These are phyloP conservation scores for Dicycla oo DNA, from an alignment of 2,888 invertebrate genomes.

Conservation along the genomic window DNA sequence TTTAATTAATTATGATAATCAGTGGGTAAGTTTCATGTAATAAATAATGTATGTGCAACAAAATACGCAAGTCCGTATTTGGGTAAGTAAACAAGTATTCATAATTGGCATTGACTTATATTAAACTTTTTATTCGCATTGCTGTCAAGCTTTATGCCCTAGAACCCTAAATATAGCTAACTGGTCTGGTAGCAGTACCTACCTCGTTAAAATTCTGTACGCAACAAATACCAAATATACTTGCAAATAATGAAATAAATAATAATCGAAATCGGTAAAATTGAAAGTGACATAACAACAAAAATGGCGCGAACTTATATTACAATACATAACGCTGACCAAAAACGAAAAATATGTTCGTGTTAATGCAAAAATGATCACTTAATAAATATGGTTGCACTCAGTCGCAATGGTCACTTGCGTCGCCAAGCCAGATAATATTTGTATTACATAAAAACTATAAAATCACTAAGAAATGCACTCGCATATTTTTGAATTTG, in stretches of 20 bases:
- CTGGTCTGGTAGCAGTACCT: background rate
- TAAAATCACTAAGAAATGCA: conserved; percentile 8
- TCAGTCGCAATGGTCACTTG: conserved; percentile 3
- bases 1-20: conserved; percentile 26
- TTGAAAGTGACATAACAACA: background rate
- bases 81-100: background rate
- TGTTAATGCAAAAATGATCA: conserved; percentile 15
- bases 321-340: conserved; percentile 4
- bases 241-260: conserved; percentile 10
- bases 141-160: background rate
- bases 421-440: conserved; percentile 24
- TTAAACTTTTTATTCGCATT: background rate
- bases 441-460: conserved; percentile 37
- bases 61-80: background rate
- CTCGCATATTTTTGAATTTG: conserved; percentile 15
- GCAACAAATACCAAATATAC: conserved; percentile 18
- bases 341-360: conserved; percentile 10
- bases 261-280: background rate
- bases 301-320: conserved; percentile 19
- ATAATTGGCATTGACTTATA: background rate
- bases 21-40: background rate
- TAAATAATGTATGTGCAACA: background rate
- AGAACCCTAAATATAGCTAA: conserved; percentile 17
- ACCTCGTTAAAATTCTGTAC: background rate
- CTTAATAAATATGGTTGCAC: conserved; percentile 29